Evolutionary conservation across 2,888 invertebrate species (phyloP).

Genomic region (Lottia scabra): DNA sequence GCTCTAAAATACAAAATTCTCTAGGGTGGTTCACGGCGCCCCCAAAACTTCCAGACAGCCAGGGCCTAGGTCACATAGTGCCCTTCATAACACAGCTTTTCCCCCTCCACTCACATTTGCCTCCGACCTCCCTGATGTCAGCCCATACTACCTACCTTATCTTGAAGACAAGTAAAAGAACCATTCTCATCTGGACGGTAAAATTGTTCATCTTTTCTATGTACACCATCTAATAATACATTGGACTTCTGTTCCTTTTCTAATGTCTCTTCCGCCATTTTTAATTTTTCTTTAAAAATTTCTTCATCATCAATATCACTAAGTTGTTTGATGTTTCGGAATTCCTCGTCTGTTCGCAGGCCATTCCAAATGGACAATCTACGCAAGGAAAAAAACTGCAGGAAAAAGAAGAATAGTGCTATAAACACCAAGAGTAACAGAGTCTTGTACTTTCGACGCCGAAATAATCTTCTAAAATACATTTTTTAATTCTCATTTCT

Average conservation of each 20-base stretch:
- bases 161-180: constrained; percentile 28
- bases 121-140: neutral
- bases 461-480: too few relatives aligned
- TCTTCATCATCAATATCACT: constrained; percentile 10
- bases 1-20: too few relatives aligned
- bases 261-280: neutral
- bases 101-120: too few relatives aligned
- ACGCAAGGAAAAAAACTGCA: constrained; percentile 29
- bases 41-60: too few relatives aligned
- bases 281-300: neutral
- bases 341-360: neutral
- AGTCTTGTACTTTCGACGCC: constrained; percentile 22
- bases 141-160: constrained; percentile 17
- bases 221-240: constrained; percentile 23
- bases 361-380: constrained; percentile 7
- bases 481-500: too few relatives aligned
- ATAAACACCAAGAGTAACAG: constrained; percentile 19
- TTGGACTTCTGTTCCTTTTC: neutral
- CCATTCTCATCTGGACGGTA: constrained; percentile 26
- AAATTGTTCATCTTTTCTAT: constrained; percentile 13
- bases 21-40: too few relatives aligned
- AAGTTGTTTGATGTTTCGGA: neutral
- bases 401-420: constrained; percentile 24
- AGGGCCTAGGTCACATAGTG: too few relatives aligned
- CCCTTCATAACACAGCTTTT: too few relatives aligned